Percentiles rank a stretch among this genome's conserved stretches.
Conservation (phyloP, 2,888 invertebrate species). For the Machimus rusticus region DNA sequence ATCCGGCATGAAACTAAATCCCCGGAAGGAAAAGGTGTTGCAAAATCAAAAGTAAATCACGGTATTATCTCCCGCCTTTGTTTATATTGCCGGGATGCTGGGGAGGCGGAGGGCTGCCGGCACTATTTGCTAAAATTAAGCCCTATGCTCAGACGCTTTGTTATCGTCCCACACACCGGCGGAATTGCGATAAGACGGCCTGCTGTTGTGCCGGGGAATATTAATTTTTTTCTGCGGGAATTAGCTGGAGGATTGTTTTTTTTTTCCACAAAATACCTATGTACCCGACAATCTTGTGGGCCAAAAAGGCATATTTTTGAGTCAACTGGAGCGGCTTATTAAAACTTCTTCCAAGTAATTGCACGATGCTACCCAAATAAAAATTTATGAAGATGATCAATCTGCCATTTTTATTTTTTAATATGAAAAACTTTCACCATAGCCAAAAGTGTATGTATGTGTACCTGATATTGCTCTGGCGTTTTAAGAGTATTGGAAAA, state of each 20-base stretch:
- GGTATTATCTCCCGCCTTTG: slow-evolving; percentile 19
- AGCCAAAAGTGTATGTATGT: too few relatives aligned
- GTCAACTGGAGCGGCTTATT: background rate
- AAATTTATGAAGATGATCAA: background rate
- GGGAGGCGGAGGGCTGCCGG: background rate
- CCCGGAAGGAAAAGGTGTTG: slow-evolving; percentile 28
- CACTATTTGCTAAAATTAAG: slow-evolving; percentile 2
- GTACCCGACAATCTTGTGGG: background rate
- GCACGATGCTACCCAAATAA: background rate
- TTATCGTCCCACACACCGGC: background rate
- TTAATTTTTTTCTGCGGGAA: background rate
- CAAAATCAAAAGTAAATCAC: slow-evolving; percentile 35
- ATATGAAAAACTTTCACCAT: background rate
- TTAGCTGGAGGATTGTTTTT: background rate
- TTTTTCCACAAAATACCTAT: background rate
- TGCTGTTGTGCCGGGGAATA: background rate
- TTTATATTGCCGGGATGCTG: background rate
- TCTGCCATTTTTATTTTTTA: background rate
- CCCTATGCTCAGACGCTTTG: background rate
- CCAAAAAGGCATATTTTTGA: background rate
- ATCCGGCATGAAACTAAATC: slow-evolving; percentile 13
- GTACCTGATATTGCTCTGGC: too few relatives aligned
- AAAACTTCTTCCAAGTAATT: background rate
- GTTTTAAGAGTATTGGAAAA: too few relatives aligned
- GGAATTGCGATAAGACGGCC: background rate